Evolutionary conservation across 2,797 vertebrate genomes (phyloP).

Genomic region (Enteromius viviparus): DNA sequence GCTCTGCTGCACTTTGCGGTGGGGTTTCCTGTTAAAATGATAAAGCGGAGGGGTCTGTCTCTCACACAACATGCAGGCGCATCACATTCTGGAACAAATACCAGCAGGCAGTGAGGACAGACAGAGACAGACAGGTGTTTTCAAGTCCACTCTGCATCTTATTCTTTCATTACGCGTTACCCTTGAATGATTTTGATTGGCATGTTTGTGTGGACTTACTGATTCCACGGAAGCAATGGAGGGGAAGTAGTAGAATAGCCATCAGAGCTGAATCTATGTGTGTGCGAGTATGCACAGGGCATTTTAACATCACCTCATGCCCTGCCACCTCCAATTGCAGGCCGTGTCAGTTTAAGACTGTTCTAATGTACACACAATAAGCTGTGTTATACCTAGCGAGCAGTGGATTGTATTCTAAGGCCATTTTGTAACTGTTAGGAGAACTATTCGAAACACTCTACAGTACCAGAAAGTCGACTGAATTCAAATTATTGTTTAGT

Average conservation of each 20-base stretch:
- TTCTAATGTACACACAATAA: conserved; percentile 7
- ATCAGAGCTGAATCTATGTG: background rate
- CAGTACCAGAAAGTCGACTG: background rate
- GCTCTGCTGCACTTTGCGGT: conserved; percentile 65
- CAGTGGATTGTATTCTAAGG: background rate
- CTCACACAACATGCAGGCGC: conserved; percentile 28
- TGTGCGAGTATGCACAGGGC: conserved; percentile 20
- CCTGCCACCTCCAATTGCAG: conserved; percentile 52
- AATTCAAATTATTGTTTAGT: background rate
- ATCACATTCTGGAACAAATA: conserved; percentile 39
- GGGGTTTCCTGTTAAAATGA: conserved; percentile 58
- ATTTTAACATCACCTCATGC: conserved; percentile 39
- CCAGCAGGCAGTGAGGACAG: conserved; percentile 46
- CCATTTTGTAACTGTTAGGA: conserved; percentile 8
- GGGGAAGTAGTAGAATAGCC: conserved; percentile 1
- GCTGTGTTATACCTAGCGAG: background rate
- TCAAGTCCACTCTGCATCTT: conserved; percentile 34
- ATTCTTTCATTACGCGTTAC: conserved; percentile 31
- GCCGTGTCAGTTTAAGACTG: conserved; percentile 4
- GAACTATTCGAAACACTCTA: background rate
- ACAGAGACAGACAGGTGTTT: conserved; percentile 33
- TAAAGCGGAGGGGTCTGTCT: conserved; percentile 20
- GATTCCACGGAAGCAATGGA: conserved; percentile 19
- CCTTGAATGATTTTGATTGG: conserved; percentile 43
- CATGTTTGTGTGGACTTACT: conserved; percentile 20